Evolutionary conservation across 2,888 invertebrate genomes (phyloP), one percentile per base, ranked within the genome.

Genomic region (Dastarcus helophoroides): DNA sequence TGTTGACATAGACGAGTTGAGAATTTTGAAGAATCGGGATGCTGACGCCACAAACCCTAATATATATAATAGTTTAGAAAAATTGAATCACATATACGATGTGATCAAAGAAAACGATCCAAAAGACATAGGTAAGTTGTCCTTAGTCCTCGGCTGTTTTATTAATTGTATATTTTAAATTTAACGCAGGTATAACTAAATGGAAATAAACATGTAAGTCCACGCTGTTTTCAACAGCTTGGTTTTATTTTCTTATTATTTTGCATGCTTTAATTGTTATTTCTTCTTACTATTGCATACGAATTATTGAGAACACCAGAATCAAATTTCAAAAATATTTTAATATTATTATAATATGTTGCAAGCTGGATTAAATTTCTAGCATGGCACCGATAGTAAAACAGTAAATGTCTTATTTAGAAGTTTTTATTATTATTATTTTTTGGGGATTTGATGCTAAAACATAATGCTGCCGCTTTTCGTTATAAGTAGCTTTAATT

Each of bases 1-100:
- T 6, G 48, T 69, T 13, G 64, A 67, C n/a, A n/a, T n/a, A 25
- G 80, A 78, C 50, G 79, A 79, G 52, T 73, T 81, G 41, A 70
- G 73, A 15, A 68, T 72, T 2, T 56, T 79, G 40, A 90, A 90
- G 58, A 89, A 89, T 53, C 70, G 75, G 43, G 85, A 84, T 46
- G 89, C 89, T 0, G 89, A 90, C 55, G 66, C 76, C 15, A 82
- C 82, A 6, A 90, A 90, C 63, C 89, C 89, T 0, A 85, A 83
- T 51, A 69, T 86, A 31, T 90, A 89, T 53, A 79, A 88, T 45
- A 79, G 78, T 44, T 79, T 84, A 28, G 81, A 82, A 42, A 79
- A 78, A 44, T 60, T 79, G 32, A 88, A 89, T 46, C 88, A 89
- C 51, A 76, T 89, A 1, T 90, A 90, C 50, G 88, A 86, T 54